phyloP scores from a whole-genome alignment of 2,113 vertebrate species.

The Cricetomys ansorgei region DNA sequence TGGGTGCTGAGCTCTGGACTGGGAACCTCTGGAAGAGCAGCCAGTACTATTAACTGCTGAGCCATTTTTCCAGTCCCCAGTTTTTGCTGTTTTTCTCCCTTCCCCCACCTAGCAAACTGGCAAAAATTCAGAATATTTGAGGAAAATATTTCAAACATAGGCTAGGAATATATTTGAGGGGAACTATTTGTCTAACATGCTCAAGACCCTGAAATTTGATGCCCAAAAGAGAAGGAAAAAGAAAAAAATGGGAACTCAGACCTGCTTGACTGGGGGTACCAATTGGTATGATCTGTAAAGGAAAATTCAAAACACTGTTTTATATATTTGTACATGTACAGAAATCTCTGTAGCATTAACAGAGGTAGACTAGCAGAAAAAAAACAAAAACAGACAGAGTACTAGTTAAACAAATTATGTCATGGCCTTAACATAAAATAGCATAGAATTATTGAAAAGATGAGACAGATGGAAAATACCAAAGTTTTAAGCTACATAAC shows the following conservation, averaged over 20 bases:
- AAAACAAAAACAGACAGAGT: neutral
- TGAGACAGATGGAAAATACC: neutral
- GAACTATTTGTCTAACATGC: neutral
- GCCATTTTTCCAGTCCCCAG: neutral
- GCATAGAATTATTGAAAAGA: neutral
- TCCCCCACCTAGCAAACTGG: neutral
- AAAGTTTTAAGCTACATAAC: neutral
- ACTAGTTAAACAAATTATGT: neutral
- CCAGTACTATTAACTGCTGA: neutral
- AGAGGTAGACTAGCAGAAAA: neutral
- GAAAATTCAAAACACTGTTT: neutral
- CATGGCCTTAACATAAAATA: neutral
- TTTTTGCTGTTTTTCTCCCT: neutral
- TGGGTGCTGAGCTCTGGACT: too few species aligned
- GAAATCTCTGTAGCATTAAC: neutral
- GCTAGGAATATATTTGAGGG: neutral
- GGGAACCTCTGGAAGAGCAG: too few species aligned
- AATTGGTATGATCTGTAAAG: neutral
- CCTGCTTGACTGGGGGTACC: neutral
- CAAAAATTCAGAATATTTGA: neutral
- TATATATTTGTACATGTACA: neutral
- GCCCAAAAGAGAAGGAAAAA: neutral
- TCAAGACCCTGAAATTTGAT: neutral
- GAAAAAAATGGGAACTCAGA: neutral
- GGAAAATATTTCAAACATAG: neutral